phyloP scores from a whole-genome alignment of 2,113 vertebrate genomes.

The Carassius gibelio region DNA sequence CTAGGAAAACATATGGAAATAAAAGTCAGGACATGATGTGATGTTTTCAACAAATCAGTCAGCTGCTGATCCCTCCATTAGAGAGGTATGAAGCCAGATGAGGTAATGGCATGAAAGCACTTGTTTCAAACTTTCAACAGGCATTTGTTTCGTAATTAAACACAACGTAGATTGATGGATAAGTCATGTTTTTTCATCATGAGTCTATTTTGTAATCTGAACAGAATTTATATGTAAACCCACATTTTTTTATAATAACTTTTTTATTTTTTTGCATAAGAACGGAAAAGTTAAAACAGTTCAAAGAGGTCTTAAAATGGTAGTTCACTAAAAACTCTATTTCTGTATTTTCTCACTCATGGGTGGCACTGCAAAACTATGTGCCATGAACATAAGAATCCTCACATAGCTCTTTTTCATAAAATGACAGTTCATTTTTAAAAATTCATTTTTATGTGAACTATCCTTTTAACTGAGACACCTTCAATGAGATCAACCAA shows the following conservation, averaged over 20 bases:
- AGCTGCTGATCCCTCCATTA: slow-evolving; percentile 30
- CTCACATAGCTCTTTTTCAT: background rate
- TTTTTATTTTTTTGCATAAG: background rate
- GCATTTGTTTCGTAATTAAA: slow-evolving; percentile 15
- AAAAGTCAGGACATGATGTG: slow-evolving; percentile 12
- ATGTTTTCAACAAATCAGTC: slow-evolving; percentile 39
- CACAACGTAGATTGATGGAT: background rate
- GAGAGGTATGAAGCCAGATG: slow-evolving; percentile 32
- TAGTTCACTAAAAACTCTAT: background rate
- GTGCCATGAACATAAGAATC: background rate
- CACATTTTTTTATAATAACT: background rate
- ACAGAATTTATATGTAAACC: background rate
- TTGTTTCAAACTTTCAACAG: slow-evolving; percentile 29
- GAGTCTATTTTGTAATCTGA: background rate
- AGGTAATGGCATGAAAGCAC: slow-evolving; percentile 42
- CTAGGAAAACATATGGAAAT: slow-evolving; percentile 64
- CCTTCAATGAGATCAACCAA: slow-evolving; percentile 12
- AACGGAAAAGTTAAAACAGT: background rate
- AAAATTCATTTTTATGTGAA: background rate
- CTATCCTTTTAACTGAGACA: background rate
- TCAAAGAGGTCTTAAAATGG: background rate
- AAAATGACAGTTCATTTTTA: background rate
- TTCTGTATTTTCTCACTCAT: background rate
- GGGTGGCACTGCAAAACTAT: background rate
- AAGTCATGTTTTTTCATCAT: background rate